phyloP scores from a whole-genome alignment of 2,888 invertebrate species.

The Heliconius erato region DNA sequence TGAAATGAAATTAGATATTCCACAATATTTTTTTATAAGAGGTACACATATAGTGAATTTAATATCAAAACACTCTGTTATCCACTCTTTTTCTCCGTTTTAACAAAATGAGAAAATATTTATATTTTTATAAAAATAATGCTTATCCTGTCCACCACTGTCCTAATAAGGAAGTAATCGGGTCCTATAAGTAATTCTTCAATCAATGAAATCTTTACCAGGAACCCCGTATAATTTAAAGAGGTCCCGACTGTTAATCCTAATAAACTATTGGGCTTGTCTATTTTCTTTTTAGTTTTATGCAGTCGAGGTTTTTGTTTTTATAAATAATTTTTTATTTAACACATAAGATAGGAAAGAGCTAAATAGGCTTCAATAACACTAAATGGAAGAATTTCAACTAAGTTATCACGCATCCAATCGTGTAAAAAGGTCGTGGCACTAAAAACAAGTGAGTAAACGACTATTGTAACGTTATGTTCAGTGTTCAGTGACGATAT shows the following conservation, averaged over 20 bases:
- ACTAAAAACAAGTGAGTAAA: slow-evolving; percentile 61
- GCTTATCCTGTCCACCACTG: background rate
- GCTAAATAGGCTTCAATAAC: slow-evolving; percentile 31
- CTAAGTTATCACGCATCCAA: slow-evolving; percentile 49
- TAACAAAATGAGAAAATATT: background rate
- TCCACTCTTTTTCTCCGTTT: background rate
- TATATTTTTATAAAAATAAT: too few species aligned
- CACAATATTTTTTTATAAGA: slow-evolving; percentile 32
- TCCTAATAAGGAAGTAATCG: too few species aligned
- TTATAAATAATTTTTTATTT: too few species aligned
- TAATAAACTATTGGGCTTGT: too few species aligned
- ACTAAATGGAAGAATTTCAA: slow-evolving; percentile 45
- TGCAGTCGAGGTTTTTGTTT: too few species aligned
- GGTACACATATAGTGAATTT: background rate
- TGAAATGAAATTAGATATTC: slow-evolving; percentile 53
- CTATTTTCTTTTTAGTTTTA: too few species aligned
- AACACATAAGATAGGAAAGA: slow-evolving; percentile 18
- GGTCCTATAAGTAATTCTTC: too few species aligned
- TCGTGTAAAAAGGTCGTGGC: slow-evolving; percentile 56
- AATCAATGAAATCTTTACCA: too few species aligned
- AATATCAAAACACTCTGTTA: background rate
- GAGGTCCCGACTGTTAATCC: too few species aligned
- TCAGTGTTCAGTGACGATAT: slow-evolving; percentile 47
- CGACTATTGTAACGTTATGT: slow-evolving; percentile 52
- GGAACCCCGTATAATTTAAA: too few species aligned